Base-by-base conservation (phyloP, 2,797 vertebrate species). In the Periparus ater region DNA sequence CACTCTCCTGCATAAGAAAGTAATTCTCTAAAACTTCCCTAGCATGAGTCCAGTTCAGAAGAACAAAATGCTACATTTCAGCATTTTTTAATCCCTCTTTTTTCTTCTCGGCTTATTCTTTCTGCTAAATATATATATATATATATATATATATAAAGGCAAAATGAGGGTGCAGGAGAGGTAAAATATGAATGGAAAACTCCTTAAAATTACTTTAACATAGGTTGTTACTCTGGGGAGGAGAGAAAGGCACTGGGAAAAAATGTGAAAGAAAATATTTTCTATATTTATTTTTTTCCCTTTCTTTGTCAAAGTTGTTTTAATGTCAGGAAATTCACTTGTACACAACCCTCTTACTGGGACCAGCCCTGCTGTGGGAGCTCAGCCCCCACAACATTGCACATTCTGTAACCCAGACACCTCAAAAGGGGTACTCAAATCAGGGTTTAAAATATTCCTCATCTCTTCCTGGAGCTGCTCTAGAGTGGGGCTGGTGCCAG, bases 1-100 rank as follows among this genome's bases (percentile, higher is more conserved):
- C 55, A 45, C 6, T 17, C 54, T 77, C 50, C 73, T 78, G 29
- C 0, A 1, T 30, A 78, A 50, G 30, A 88, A 61, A 86, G 53
- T 22, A 60, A 47, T 70, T 85, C 68, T n/a, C 54, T 70, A 32
- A 81, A 72, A 78, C 68, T 62, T 88, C 47, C 50, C 9, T 60
- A 30, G 8, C 0, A 0, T 75, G 7, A 83, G 7, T 2, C 20
- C n/a, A 57, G 18, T 67, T 72, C 32, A 77, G 65, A n/a, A 22
- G 20, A 81, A 58, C 7, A 73, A 74, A 80, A 17, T 21, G n/a
- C 6, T 77, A 9, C 8, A 10, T 58, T 84, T 47, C 68, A 83
- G 14, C 29, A 42, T 38, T 70, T 76, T 27, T 83, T 93, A 45
- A 65, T 22, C 6, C 27, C 9, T 85, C 11, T 85, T 74, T 88